phyloP scores from a whole-genome alignment of 2,797 vertebrate genomes.

The Atherinosoma microstoma region DNA sequence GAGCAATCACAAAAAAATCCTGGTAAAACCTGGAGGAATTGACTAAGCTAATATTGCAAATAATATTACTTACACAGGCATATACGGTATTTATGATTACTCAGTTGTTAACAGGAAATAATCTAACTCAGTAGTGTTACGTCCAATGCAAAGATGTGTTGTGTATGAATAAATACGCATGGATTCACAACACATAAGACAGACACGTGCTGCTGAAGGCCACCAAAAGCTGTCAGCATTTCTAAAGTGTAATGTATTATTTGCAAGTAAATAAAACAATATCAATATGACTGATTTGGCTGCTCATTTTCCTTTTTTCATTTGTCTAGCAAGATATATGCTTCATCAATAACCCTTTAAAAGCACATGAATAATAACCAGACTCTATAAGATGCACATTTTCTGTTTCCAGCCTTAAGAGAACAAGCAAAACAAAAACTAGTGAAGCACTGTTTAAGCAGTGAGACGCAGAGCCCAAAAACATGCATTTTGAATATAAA shows the following conservation, averaged over 20 bases:
- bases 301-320: not conserved
- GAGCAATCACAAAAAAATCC: too few relatives aligned
- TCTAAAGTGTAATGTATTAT: not conserved
- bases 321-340: not conserved
- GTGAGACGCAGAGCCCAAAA: not conserved
- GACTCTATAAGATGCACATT: not conserved
- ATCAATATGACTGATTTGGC: not conserved
- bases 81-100: too few relatives aligned
- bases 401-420: not conserved
- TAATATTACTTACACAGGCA: too few relatives aligned
- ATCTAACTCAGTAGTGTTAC: too few relatives aligned
- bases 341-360: not conserved
- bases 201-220: not conserved
- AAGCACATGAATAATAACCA: not conserved
- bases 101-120: too few relatives aligned
- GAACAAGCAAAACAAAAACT: too few relatives aligned
- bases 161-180: not conserved
- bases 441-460: too few relatives aligned
- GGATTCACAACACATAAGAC: not conserved
- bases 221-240: not conserved
- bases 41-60: too few relatives aligned
- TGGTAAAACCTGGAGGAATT: too few relatives aligned
- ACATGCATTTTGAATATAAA: not conserved
- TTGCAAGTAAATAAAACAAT: not conserved
- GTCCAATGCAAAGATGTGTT: not conserved